phyloP scores from a whole-genome alignment of 2,797 vertebrate genomes.

The Lepilemur septentrionalis region DNA sequence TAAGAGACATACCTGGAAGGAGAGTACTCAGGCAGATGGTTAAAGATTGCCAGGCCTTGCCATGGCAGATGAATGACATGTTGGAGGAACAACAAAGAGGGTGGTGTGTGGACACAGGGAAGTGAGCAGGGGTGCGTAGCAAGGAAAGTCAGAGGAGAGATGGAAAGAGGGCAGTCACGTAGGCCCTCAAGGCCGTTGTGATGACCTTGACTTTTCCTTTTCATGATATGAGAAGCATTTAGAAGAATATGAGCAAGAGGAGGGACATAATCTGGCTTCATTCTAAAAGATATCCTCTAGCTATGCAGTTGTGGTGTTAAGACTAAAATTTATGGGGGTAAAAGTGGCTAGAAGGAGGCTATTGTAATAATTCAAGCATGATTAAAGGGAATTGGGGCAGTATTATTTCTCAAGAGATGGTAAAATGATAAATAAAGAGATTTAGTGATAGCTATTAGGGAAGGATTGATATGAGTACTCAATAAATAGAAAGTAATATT shows the following conservation, averaged over 20 bases:
- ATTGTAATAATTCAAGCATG: neutral
- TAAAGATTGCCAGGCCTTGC: neutral
- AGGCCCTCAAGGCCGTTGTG: too few relatives aligned
- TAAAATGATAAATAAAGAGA: neutral
- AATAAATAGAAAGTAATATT: neutral
- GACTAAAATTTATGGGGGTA: neutral
- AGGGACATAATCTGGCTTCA: neutral
- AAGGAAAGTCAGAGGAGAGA: neutral
- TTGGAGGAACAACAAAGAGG: neutral
- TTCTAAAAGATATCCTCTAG: neutral
- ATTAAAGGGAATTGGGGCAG: neutral
- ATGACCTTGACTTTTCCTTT: too few relatives aligned
- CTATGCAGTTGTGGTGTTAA: neutral
- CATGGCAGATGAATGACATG: neutral
- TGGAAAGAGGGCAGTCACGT: neutral
- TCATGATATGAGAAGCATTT: neutral
- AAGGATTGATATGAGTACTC: neutral
- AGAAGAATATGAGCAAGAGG: neutral
- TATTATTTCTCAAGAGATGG: neutral
- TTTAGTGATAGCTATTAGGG: neutral
- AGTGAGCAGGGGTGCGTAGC: neutral
- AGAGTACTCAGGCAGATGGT: neutral
- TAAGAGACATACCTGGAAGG: too few relatives aligned
- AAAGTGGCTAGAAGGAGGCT: neutral
- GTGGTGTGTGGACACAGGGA: rapidly evolving